phyloP scores from a whole-genome alignment of 2,113 vertebrate species.

The Riparia riparia region DNA sequence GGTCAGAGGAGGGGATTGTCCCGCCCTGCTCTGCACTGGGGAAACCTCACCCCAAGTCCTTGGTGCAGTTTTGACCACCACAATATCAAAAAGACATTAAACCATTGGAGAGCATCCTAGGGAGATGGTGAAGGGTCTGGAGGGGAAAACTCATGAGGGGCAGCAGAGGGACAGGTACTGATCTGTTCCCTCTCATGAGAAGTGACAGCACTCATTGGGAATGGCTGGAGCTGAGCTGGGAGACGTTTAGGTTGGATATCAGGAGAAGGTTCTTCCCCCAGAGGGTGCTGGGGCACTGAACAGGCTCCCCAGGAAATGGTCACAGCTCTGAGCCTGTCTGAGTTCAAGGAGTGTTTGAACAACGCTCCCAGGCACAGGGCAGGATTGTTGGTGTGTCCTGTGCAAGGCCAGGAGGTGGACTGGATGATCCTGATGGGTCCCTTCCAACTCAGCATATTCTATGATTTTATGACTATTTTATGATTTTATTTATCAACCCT shows the following conservation, averaged over 20 bases:
- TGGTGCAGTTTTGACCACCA: not conserved
- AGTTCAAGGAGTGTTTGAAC: not conserved
- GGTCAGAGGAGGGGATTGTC: not conserved
- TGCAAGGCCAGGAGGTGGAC: not conserved
- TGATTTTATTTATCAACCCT: not conserved
- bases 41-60: not conserved
- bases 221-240: not conserved
- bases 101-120: not conserved
- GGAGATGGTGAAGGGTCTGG: not conserved
- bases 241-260: not conserved
- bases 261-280: not conserved
- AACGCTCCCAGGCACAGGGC: fast-evolving
- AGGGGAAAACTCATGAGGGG: not conserved
- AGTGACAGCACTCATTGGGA: not conserved
- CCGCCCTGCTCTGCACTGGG: not conserved
- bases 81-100: not conserved
- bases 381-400: not conserved
- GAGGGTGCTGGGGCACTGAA: not conserved
- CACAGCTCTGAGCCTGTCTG: not conserved
- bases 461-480: not conserved
- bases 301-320: not conserved
- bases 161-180: not conserved
- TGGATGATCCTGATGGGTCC: not conserved
- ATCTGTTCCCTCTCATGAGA: not conserved
- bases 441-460: not conserved